Conservation (phyloP, 2,113 vertebrate genomes). For the Pterocles orientalis region DNA sequence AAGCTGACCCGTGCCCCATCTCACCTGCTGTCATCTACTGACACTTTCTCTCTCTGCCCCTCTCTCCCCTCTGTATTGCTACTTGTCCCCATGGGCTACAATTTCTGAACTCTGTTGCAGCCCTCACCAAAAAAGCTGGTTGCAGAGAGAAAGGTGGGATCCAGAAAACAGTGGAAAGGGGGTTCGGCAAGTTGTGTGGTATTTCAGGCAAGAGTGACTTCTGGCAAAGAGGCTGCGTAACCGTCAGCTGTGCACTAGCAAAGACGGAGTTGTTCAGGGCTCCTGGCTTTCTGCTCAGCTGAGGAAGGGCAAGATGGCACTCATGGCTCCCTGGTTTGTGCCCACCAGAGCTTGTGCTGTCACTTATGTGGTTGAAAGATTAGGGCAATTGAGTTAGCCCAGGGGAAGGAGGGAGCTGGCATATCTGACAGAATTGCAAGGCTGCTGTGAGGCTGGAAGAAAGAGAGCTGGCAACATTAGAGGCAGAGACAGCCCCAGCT, state of each 20-base stretch:
- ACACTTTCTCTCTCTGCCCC: neutral
- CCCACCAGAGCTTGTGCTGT: neutral
- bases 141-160: neutral
- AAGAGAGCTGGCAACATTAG: neutral
- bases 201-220: neutral
- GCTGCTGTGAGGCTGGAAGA: fast-evolving
- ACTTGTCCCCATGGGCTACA: neutral
- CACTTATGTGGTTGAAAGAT: neutral
- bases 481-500: neutral
- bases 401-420: neutral
- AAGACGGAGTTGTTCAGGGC: fast-evolving
- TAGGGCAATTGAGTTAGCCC: neutral
- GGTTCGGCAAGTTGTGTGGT: neutral
- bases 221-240: neutral
- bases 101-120: neutral
- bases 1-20: neutral
- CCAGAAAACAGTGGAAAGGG: neutral
- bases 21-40: neutral
- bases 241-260: neutral
- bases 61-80: neutral
- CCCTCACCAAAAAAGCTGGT: neutral
- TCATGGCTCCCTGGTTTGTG: neutral
- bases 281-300: neutral
- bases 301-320: neutral
- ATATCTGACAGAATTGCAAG: neutral